phyloP scores from a whole-genome alignment of 2,888 invertebrate genomes.

The Pristionchus exspectatus region DNA sequence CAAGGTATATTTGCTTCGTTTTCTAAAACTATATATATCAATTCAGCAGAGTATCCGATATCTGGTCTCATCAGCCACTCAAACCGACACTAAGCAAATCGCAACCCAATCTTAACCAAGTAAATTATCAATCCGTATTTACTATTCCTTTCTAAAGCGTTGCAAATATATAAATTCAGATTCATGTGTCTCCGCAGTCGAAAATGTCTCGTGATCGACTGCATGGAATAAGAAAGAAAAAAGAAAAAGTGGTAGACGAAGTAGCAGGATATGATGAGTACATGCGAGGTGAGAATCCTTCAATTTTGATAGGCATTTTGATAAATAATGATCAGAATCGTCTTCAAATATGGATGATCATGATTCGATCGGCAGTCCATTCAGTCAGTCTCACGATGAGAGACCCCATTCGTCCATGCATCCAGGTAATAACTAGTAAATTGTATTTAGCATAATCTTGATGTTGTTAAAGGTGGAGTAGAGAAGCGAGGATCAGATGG shows the following conservation, averaged over 20 bases:
- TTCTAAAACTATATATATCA: not conserved
- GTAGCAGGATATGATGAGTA: constrained; percentile 24
- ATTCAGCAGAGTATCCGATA: not conserved
- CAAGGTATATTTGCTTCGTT: not conserved
- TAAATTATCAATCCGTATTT: not conserved
- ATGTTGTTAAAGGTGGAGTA: not conserved
- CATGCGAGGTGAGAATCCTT: not conserved
- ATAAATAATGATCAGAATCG: not conserved
- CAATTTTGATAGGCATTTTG: not conserved
- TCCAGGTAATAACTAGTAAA: not conserved
- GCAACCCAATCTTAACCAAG: constrained; percentile 51
- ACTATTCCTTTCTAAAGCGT: not conserved
- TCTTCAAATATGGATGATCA: constrained; percentile 8
- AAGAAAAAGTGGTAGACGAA: constrained; percentile 20
- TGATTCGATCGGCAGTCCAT: not conserved
- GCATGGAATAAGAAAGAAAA: constrained; percentile 43
- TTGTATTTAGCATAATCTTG: not conserved
- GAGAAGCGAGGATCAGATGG: constrained; percentile 40
- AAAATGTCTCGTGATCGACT: constrained; percentile 41
- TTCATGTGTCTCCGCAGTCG: constrained; percentile 25
- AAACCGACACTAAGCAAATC: constrained; percentile 49
- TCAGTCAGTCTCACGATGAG: constrained; percentile 33
- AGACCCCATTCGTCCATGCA: not conserved
- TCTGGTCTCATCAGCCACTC: constrained; percentile 13
- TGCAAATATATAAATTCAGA: not conserved